A percentile compares a stretch with the other conserved stretches of the same genome.
phyloP scores from a whole-genome alignment of 1,140 invertebrate genomes.

The Drosophila pandora region DNA sequence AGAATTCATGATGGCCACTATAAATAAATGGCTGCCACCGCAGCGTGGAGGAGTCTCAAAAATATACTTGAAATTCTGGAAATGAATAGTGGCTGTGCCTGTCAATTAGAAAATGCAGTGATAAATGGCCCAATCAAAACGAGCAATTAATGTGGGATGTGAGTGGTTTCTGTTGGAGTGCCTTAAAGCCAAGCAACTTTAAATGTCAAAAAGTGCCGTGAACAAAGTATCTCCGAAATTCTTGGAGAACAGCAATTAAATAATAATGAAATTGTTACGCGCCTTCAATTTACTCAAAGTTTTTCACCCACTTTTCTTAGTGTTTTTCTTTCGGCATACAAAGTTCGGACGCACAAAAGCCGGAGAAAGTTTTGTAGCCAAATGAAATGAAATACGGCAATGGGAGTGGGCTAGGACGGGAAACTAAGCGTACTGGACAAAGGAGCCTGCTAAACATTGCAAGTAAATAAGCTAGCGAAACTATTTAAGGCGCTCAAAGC shows the following conservation, averaged over 20 bases:
- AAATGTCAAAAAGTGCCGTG: neutral
- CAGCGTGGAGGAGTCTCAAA: constrained; percentile 24
- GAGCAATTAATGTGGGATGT: constrained; percentile 1
- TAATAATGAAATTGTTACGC: constrained; percentile 39
- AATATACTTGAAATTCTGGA: constrained; percentile 54
- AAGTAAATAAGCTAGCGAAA: constrained; percentile 66
- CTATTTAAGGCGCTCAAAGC: constrained; percentile 35
- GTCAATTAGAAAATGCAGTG: constrained; percentile 41
- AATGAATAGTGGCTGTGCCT: constrained; percentile 44
- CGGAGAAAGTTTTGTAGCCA: constrained; percentile 34
- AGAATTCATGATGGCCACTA: constrained; percentile 29
- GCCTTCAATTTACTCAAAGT: constrained; percentile 25
- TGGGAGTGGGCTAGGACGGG: constrained; percentile 28
- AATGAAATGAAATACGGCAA: constrained; percentile 53
- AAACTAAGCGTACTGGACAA: constrained; percentile 26
- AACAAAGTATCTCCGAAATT: constrained; percentile 1
- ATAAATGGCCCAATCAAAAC: constrained; percentile 22
- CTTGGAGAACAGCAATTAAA: constrained; percentile 27
- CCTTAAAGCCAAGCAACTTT: neutral
- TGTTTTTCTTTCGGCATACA: constrained; percentile 27
- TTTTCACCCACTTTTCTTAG: constrained; percentile 41
- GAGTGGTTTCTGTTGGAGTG: constrained; percentile 1
- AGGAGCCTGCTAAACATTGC: constrained; percentile 50
- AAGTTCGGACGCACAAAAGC: constrained; percentile 12
- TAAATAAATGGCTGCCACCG: constrained; percentile 51